Conservation (phyloP, 2,113 vertebrate species). For the Bolborhynchus lineola region DNA sequence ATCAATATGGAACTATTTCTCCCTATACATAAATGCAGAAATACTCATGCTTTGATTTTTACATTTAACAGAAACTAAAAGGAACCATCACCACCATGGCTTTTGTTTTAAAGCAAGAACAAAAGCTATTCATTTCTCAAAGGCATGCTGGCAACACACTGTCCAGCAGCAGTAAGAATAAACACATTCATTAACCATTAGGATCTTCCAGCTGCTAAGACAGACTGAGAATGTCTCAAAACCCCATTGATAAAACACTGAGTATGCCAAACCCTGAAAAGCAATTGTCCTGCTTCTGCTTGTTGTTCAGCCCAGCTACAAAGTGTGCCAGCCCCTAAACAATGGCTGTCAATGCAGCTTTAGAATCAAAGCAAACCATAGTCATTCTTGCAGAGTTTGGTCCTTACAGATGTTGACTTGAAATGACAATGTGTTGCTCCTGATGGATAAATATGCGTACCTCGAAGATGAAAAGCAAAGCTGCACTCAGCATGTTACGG, state of each 20-base stretch:
- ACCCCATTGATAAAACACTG: neutral
- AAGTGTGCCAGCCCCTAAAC: neutral
- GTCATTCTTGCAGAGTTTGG: neutral
- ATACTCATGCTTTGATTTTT: neutral
- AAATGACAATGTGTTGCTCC: neutral
- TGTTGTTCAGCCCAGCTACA: constrained; percentile 5
- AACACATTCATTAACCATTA: constrained; percentile 42
- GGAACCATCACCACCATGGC: neutral
- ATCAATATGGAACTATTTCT: neutral
- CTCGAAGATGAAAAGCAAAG: neutral
- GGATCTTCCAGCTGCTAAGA: constrained; percentile 24
- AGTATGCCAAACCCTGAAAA: neutral
- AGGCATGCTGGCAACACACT: neutral
- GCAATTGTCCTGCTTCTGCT: neutral
- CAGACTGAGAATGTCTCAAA: neutral
- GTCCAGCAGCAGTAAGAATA: constrained; percentile 44
- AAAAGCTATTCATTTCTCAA: constrained; percentile 43
- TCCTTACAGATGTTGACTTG: neutral
- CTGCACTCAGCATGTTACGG: neutral
- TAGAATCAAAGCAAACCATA: neutral
- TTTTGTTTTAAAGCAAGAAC: neutral
- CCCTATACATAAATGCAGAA: neutral
- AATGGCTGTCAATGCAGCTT: neutral
- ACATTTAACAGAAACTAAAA: neutral
- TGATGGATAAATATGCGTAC: neutral